A percentile compares a stretch with the other conserved stretches of the same genome.
phyloP scores from a whole-genome alignment of 2,797 vertebrate genomes.

The Spea hammondii region DNA sequence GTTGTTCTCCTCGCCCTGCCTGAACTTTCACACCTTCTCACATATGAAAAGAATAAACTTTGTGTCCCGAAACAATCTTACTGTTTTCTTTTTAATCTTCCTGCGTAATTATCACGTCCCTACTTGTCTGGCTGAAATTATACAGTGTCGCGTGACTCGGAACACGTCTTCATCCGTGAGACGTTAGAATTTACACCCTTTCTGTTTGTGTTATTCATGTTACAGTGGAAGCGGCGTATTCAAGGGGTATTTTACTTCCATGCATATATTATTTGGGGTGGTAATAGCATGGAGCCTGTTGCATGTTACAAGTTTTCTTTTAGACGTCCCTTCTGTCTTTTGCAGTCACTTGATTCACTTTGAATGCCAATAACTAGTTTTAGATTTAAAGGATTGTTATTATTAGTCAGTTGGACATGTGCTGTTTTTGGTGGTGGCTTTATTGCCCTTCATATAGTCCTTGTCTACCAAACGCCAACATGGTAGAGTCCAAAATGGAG shows the following conservation, averaged over 20 bases:
- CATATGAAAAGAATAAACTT: slow-evolving; percentile 33
- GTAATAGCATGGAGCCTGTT: too few species aligned
- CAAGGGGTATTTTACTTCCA: background rate
- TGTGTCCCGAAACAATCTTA: slow-evolving; percentile 31
- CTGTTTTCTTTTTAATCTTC: slow-evolving; percentile 32
- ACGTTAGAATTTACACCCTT: slow-evolving; percentile 39
- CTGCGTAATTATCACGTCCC: slow-evolving; percentile 46
- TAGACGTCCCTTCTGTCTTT: too few species aligned
- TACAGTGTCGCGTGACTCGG: slow-evolving; percentile 28
- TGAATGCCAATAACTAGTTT: too few species aligned
- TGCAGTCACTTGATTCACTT: too few species aligned
- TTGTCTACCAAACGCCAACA: too few species aligned
- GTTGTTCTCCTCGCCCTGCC: background rate
- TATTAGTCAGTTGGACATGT: too few species aligned
- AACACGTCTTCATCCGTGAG: slow-evolving; percentile 3
- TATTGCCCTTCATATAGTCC: too few species aligned
- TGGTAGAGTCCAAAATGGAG: too few species aligned
- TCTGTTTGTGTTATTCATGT: slow-evolving; percentile 14
- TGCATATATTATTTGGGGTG: background rate
- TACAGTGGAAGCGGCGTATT: background rate
- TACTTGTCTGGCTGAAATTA: slow-evolving; percentile 38
- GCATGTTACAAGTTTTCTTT: too few species aligned
- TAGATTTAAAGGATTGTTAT: too few species aligned
- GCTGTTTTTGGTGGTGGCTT: too few species aligned
- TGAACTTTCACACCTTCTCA: background rate